These are phyloP conservation scores for Mantis religiosa DNA, from an alignment of 2,888 invertebrate genomes.

Conservation along the genomic window DNA sequence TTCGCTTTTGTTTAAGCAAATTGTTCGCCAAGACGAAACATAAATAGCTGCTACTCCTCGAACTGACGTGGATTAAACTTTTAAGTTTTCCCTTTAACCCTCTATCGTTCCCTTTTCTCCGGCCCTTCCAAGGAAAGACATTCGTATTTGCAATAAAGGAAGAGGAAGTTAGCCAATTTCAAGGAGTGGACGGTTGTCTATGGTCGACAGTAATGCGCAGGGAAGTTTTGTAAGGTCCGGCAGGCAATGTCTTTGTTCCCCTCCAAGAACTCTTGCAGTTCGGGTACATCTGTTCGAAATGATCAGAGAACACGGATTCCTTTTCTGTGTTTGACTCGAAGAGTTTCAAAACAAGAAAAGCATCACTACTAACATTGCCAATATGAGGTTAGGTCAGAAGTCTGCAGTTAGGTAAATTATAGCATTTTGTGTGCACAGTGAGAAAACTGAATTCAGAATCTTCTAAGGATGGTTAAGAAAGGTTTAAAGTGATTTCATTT, in stretches of 20 bases:
- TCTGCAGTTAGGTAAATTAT: not conserved
- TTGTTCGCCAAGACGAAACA: not conserved
- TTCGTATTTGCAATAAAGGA: slow-evolving; percentile 16
- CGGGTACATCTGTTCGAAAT: not conserved
- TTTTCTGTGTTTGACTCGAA: not conserved
- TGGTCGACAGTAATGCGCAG: not conserved
- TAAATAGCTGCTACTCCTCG: not conserved
- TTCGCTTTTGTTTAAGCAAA: not conserved
- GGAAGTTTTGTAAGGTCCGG: not conserved
- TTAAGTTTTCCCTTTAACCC: not conserved
- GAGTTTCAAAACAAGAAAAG: not conserved
- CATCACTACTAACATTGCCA: not conserved
- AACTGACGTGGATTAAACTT: not conserved
- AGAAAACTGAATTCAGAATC: no score
- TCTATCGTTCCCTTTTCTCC: not conserved
- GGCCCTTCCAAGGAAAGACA: not conserved
- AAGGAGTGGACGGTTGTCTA: not conserved
- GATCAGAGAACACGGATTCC: not conserved
- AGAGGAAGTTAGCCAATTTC: not conserved
- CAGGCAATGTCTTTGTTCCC: not conserved
- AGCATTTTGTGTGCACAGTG: no score
- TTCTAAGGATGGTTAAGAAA: no score
- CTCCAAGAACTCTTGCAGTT: not conserved
- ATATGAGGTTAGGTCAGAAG: not conserved
- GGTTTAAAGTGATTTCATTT: no score